phyloP scores from a whole-genome alignment of 1,140 invertebrate species.

The Drosophila biarmipes region DNA sequence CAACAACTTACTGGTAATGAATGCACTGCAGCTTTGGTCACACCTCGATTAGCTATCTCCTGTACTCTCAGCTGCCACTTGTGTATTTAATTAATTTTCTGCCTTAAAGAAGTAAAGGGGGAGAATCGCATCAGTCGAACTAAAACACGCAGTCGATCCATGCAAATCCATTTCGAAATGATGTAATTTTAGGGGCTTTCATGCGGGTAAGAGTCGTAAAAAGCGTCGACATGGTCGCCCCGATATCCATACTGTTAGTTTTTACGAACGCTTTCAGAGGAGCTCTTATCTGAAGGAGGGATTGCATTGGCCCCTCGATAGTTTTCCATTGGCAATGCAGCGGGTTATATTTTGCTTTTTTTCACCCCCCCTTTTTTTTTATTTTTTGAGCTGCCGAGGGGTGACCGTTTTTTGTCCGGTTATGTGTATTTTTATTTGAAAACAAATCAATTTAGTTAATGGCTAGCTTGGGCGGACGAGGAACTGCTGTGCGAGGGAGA shows the following conservation, averaged over 20 bases:
- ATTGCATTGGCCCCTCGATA: slow-evolving; percentile 9
- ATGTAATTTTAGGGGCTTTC: not conserved
- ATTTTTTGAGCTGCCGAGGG: slow-evolving; percentile 11
- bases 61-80: too few species aligned
- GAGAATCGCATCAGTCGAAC: not conserved
- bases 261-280: not conserved
- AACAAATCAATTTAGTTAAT: slow-evolving; percentile 66
- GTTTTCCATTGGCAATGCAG: slow-evolving; percentile 19
- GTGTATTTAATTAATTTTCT: not conserved
- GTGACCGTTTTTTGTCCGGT: slow-evolving; percentile 25
- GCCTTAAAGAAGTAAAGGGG: too few species aligned
- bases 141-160: not conserved
- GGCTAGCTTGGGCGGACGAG: slow-evolving; percentile 18
- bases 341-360: slow-evolving; percentile 1
- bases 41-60: too few species aligned
- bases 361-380: not conserved
- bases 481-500: slow-evolving; percentile 29
- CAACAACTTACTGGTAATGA: not conserved
- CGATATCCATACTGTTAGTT: slow-evolving; percentile 11
- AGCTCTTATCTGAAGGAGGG: slow-evolving; percentile 20
- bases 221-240: not conserved
- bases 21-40: not conserved
- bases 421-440: slow-evolving; percentile 38
- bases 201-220: slow-evolving; percentile 5
- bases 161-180: slow-evolving; percentile 3